Conservation (phyloP, 2,797 vertebrate species). For the Bradypodion pumilum region DNA sequence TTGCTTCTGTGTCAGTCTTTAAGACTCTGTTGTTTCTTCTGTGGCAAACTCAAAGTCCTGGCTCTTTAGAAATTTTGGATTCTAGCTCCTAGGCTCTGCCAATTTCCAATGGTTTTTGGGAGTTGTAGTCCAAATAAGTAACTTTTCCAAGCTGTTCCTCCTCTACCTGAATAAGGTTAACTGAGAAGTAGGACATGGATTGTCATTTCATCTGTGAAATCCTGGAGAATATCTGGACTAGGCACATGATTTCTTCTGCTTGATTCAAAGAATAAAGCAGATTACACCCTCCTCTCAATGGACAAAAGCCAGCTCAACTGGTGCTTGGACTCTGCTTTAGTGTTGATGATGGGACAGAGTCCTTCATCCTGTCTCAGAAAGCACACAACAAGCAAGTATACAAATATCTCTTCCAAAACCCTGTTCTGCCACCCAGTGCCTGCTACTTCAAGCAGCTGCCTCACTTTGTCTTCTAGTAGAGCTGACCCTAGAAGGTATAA, state of each 20-base stretch:
- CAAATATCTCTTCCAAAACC: no score
- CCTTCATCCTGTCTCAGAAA: no score
- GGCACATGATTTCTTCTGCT: background rate
- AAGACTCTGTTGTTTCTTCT: no score
- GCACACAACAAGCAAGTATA: no score
- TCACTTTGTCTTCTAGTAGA: background rate
- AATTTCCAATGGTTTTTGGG: no score
- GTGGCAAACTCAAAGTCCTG: no score
- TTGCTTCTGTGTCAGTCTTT: no score
- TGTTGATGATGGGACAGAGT: background rate
- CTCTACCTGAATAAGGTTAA: background rate
- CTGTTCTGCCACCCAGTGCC: no score
- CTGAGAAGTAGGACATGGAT: background rate
- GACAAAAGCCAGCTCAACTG: background rate
- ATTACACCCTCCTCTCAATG: background rate
- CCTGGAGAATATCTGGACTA: background rate
- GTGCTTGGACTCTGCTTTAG: background rate
- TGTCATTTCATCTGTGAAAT: background rate
- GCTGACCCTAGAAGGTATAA: no score
- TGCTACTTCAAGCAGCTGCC: background rate
- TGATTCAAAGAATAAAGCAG: background rate
- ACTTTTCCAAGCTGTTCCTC: background rate
- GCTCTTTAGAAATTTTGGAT: no score
- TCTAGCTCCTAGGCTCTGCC: no score
- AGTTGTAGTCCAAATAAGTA: no score